Evolutionary conservation across 92 coral and sea anemone genomes (phyloP).

Genomic region (Heteractis magnifica): DNA sequence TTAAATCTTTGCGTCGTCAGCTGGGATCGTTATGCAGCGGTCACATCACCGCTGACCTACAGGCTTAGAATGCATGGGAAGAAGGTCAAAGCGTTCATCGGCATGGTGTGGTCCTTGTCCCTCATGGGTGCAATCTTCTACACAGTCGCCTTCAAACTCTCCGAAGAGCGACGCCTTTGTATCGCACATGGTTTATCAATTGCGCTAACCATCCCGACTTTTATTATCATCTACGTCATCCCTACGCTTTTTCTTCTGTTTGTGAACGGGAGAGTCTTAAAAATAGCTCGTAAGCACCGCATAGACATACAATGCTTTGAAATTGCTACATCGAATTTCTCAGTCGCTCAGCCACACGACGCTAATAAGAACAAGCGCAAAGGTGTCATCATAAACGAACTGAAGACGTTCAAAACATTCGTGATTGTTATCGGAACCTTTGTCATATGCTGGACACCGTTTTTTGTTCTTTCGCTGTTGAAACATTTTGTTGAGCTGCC

Average conservation of each 20-base stretch:
- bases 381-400: conserved; percentile 10
- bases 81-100: conserved; percentile 44
- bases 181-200: conserved; percentile 42
- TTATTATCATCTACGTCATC: conserved; percentile 28
- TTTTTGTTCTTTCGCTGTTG: conserved; percentile 17
- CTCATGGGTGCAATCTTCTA: conserved; percentile 15
- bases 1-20: conserved; percentile 71
- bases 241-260: conserved; percentile 63
- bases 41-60: conserved; percentile 73
- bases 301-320: conserved; percentile 32
- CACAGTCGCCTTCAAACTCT: conserved; percentile 18
- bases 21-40: conserved; percentile 74
- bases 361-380: conserved; percentile 1
- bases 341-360: neutral
- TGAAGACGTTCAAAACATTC: conserved; percentile 23
- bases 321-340: conserved; percentile 12
- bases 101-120: conserved; percentile 56
- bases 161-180: conserved; percentile 34
- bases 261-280: conserved; percentile 57
- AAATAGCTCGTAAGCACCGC: conserved; percentile 57
- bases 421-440: conserved; percentile 32
- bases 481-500: neutral
- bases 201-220: conserved; percentile 22
- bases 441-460: conserved; percentile 28
- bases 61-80: conserved; percentile 48